Conservation (phyloP, 2,113 vertebrate genomes). For the Lepisosteus osseus region DNA sequence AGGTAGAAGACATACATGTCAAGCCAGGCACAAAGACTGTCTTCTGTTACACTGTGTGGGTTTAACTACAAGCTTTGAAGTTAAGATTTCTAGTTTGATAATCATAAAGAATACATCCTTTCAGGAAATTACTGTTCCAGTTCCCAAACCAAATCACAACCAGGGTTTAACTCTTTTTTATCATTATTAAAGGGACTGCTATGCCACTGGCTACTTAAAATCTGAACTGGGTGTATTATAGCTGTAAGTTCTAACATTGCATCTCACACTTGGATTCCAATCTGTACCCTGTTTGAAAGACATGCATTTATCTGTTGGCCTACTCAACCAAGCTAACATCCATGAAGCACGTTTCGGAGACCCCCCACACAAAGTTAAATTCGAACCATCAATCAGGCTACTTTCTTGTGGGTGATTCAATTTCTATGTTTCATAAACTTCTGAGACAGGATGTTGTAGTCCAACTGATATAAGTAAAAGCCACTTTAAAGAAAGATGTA, state of each 20-base stretch:
- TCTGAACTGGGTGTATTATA: neutral
- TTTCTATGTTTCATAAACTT: neutral
- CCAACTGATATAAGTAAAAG: neutral
- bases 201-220: neutral
- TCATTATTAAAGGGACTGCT: neutral
- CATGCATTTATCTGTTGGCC: slow-evolving; percentile 9
- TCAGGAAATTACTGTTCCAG: neutral
- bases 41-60: neutral
- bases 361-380: neutral
- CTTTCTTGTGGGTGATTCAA: neutral
- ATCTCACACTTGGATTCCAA: neutral
- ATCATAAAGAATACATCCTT: neutral
- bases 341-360: neutral
- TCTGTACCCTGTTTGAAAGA: slow-evolving; percentile 1
- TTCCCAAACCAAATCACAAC: neutral
- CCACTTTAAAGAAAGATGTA: neutral
- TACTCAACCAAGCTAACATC: neutral
- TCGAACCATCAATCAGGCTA: neutral
- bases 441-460: neutral
- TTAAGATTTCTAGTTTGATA: neutral
- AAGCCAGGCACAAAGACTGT: neutral
- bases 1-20: neutral
- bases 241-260: neutral
- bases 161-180: neutral
- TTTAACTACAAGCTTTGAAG: neutral